phyloP scores from a whole-genome alignment of 2,888 invertebrate genomes.

The Plemyria rubiginata region DNA sequence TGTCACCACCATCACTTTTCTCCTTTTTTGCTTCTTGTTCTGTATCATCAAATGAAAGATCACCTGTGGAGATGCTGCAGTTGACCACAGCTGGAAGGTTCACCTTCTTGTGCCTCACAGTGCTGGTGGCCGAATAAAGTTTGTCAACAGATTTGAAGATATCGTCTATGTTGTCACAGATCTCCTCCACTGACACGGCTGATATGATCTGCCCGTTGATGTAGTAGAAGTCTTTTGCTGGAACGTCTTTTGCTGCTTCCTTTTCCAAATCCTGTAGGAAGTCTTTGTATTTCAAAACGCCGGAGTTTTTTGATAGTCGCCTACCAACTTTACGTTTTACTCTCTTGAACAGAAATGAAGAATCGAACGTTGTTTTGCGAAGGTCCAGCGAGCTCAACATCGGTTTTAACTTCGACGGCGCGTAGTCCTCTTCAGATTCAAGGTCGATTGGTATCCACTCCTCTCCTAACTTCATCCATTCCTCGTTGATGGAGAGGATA shows the following conservation, averaged over 20 bases:
- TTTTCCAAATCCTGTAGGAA: slow-evolving; percentile 63
- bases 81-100: slow-evolving; percentile 61
- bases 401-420: slow-evolving; percentile 48
- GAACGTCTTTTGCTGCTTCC: slow-evolving; percentile 41
- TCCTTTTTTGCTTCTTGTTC: slow-evolving; percentile 42
- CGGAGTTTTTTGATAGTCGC: slow-evolving; percentile 57
- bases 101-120: slow-evolving; percentile 50
- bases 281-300: slow-evolving; percentile 62
- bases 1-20: slow-evolving; percentile 54
- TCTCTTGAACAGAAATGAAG: slow-evolving; percentile 68
- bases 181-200: slow-evolving; percentile 69
- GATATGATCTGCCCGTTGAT: slow-evolving; percentile 69
- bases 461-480: slow-evolving; percentile 71
- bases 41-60: slow-evolving; percentile 73
- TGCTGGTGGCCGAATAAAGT: slow-evolving; percentile 63
- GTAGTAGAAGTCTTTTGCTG: slow-evolving; percentile 60
- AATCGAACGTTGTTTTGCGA: slow-evolving; percentile 69
- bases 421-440: slow-evolving; percentile 65
- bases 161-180: slow-evolving; percentile 71
- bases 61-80: slow-evolving; percentile 68
- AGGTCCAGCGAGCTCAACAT: slow-evolving; percentile 68
- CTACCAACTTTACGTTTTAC: slow-evolving; percentile 60
- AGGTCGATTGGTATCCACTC: slow-evolving; percentile 75
- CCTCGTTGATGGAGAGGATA: slow-evolving; percentile 68
- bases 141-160: slow-evolving; percentile 76